These are phyloP conservation scores for Seriola aureovittata DNA, from an alignment of 2,113 vertebrate species.

Conservation along the genomic window DNA sequence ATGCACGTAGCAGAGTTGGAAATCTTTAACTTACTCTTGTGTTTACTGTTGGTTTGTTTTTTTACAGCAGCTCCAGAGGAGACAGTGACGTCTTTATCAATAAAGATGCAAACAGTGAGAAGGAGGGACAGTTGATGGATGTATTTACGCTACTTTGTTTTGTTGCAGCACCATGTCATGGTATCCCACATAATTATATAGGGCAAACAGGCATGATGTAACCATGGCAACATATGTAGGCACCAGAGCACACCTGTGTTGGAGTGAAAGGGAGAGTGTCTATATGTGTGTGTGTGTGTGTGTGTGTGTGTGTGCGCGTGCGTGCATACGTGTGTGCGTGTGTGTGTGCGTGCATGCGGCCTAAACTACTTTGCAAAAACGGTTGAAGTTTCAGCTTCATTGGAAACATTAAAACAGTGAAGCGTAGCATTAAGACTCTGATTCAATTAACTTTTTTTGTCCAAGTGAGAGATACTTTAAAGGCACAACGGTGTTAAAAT, in stretches of 20 bases:
- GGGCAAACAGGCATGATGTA: constrained; percentile 67
- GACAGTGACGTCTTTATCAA: neutral
- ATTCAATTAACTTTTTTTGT: constrained; percentile 73
- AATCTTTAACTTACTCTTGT: neutral
- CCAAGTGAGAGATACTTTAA: constrained; percentile 39
- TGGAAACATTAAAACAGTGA: constrained; percentile 66
- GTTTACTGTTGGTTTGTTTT: neutral
- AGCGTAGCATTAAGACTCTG: constrained; percentile 50
- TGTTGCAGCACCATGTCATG: constrained; percentile 54
- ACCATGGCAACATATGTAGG: constrained; percentile 75
- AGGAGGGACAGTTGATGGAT: neutral
- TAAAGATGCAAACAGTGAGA: neutral
- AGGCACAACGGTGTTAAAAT: constrained; percentile 17
- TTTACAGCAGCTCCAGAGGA: neutral
- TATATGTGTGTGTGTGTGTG: constrained; percentile 56
- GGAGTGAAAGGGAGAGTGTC: constrained; percentile 1
- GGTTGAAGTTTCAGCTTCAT: constrained; percentile 59
- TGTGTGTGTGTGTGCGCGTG: constrained; percentile 21
- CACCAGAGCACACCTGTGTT: constrained; percentile 74
- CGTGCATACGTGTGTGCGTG: constrained; percentile 54
- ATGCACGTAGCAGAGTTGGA: neutral
- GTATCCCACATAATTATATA: constrained; percentile 73
- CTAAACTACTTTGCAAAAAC: constrained; percentile 47
- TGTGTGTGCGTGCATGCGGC: constrained; percentile 8
- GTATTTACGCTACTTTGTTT: constrained; percentile 47